Base-by-base conservation (phyloP, 64 coral and sea anemone genomes). In the Catalaphyllia jardinei region DNA sequence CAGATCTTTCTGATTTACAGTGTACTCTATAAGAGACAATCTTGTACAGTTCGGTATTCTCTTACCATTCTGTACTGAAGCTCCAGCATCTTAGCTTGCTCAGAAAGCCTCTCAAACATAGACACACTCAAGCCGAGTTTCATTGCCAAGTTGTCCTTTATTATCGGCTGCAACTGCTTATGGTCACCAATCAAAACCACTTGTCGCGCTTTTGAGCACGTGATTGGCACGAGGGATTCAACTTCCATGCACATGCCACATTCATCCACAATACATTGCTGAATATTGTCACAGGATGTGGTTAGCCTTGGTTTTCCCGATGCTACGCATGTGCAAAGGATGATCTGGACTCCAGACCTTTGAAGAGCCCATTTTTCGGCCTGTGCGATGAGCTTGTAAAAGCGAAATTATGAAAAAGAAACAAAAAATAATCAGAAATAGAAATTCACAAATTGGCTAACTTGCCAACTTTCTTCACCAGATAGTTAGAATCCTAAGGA, bases 41-140 rank as follows among this genome's bases (percentile, higher is more conserved):
- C 4, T 46, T 46, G 42, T 7, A 46, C 42, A 8, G 42, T 46
- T 5, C 42, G 42, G 52, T 76, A 31, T 60, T 17, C 67, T 60
- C 92, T 82, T 89, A 94, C 93, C 96, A 98, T 98, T 83, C 96
- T 92, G 74, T 98, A 98, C 51, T 98, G 96, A 9, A 92, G 35
- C 62, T 88, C 18, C 67, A 98, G 38, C 95, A 98, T 98, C 14
- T 25, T 62, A 12, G 95, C 95, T 28, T 27, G 71, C 19, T 88
- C 18, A 19, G 89, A 71, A 7, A 82, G 77, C 22, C 96, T 69
- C 65, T 98, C 96, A 76, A 98, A 98, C 90, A 98, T 94, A n/a
- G 96, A 98, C 9, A 86, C 62, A 6, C 59, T 88, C 75, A 98
- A 87, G 10, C 82, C 87, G 22, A 94, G 82, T 14, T 52, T 84